Base-by-base conservation (phyloP, 2,888 invertebrate genomes). In the Eristalis tenax region DNA sequence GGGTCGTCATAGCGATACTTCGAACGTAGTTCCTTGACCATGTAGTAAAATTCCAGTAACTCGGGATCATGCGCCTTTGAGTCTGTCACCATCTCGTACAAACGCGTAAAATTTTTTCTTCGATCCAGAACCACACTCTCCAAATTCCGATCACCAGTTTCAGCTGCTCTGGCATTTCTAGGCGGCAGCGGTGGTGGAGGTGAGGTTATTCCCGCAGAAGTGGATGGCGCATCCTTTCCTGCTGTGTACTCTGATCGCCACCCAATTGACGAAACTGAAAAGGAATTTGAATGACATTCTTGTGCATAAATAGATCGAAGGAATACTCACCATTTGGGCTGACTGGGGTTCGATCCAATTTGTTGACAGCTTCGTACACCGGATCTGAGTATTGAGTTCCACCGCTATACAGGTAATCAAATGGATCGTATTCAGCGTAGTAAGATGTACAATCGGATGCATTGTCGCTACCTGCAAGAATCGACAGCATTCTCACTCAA, bases 11-110 rank as follows among this genome's bases (percentile, higher is more conserved):
- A 95, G 0, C 94, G 94, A 93, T 96, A 98, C 90, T 95, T 95
- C 95, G 92, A 95, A 94, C 97, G 94, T 40, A 97, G 94, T 89
- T 96, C 95, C 88, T 96, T 95, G 3, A 98, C 96, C 96, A 97
- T 97, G 90, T 95, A 95, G 91, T 97, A 95, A 93, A 98, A 98
- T 35, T 97, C 97, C 90, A 95, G 94, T 75, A 98, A 94, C 91
- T 98, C 97, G 57, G 95, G 95, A 92, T 97, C 97, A 89, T 95
- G 95, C 18, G 94, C 94, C 89, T 95, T 94, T 22, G 95, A 93
- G 92, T 95, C 95, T 11, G 95, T 94, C 89, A 97, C 95, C 91
- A 96, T 95, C 91, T 97, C 96, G 90, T 96, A 96, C 1, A 96
- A 94, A 0, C 90, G 89, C 2, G 92, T 91, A 61, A 90, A 90